Conservation (phyloP, 2,113 vertebrate species). For the Cygnus buccinator region DNA sequence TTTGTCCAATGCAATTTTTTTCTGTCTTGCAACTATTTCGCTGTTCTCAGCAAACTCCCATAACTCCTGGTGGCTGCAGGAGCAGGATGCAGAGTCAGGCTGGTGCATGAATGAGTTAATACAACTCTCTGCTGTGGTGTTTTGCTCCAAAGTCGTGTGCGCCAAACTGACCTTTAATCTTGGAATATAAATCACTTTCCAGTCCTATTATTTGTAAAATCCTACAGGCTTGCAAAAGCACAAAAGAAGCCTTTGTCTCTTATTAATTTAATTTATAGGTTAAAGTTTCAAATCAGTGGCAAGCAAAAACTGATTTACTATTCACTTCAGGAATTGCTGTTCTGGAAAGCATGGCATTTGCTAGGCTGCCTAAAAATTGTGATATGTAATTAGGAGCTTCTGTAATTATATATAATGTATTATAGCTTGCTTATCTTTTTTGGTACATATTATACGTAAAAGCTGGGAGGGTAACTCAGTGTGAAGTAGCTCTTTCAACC, state of each 20-base stretch:
- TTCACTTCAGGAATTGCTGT: slow-evolving; percentile 42
- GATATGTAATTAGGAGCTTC: slow-evolving; percentile 48
- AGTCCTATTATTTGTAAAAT: slow-evolving; percentile 76
- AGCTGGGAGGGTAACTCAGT: background rate
- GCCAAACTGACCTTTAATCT: slow-evolving; percentile 75
- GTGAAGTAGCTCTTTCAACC: slow-evolving; percentile 23
- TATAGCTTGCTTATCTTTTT: slow-evolving; percentile 19
- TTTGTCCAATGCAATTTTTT: background rate
- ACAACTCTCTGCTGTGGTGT: background rate
- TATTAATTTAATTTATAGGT: slow-evolving; percentile 76
- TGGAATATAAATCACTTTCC: slow-evolving; percentile 79
- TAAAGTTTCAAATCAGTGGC: slow-evolving; percentile 70
- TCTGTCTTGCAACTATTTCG: background rate
- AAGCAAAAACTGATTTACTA: slow-evolving; percentile 64
- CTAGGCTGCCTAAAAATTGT: background rate
- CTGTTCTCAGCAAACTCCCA: background rate
- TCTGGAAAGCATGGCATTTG: background rate
- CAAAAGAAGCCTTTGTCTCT: slow-evolving; percentile 76
- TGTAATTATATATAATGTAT: slow-evolving; percentile 4
- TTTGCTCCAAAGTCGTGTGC: slow-evolving; percentile 54
- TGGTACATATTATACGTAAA: background rate
- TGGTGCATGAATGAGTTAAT: slow-evolving; percentile 53
- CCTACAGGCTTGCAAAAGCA: slow-evolving; percentile 67
- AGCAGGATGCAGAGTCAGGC: accelerated
- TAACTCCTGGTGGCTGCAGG: background rate